Evolutionary conservation across 2,888 invertebrate genomes (phyloP), one percentile per base, ranked within the genome.

Genomic region (Automeris io): DNA sequence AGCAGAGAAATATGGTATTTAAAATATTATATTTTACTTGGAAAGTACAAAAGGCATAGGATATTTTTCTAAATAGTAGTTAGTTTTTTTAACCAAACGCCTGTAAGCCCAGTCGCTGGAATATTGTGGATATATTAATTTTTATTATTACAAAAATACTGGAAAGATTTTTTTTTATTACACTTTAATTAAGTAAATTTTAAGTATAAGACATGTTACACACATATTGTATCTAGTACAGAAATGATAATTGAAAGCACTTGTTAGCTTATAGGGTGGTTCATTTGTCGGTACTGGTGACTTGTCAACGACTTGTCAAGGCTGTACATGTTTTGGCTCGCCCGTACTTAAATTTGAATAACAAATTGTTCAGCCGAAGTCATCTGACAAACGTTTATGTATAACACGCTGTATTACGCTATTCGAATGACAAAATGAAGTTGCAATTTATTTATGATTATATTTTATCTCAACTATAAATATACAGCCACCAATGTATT

Each of bases 261-360:
- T 26, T 26, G 23, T 37, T 39, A 16, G 25, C 47, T 33, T 42
- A 49, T 45, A 38, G 45, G 25, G 34, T 45, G 49, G 46, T 51
- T 43, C 53, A 51, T 55, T 58, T 57, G 59, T 56, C 53, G 52
- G 46, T 47, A 49, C 45, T 52, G 46, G 48, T 51, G 41, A 45
- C 49, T 53, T 65, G 60, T 61, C 61, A 57, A 51, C 57, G 39
- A 51, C 54, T 55, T 63, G 65, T 65, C 65, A 65, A 51, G 54
- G 46, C 43, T 42, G 43, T 49, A 54, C 57, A 51, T 60, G 56
- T 63, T 64, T 58, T 55, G 48, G 52, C 49, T 48, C 39, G 47
- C 40, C 47, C 46, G 40, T 49, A 53, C 51, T 50, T 47, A 45
- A 40, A 70, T 70, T 65, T 64, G 55, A 65, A 70, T 69, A 64